Conservation (phyloP, 2,797 vertebrate species). For the Perodicticus potto region DNA sequence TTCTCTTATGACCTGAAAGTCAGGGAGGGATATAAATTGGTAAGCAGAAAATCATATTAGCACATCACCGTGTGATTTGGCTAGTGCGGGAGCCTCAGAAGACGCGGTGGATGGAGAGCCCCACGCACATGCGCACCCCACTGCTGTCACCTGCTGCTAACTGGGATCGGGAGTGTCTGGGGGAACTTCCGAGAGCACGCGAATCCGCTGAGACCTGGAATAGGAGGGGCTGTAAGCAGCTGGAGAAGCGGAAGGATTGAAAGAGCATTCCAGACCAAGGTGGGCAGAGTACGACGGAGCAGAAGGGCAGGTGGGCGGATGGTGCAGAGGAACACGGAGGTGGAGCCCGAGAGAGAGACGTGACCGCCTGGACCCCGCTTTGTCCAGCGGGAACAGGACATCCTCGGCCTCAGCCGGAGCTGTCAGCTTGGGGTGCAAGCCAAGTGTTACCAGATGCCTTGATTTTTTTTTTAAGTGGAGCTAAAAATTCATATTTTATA, state of each 20-base stretch:
- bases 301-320: not conserved
- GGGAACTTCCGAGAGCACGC: not conserved
- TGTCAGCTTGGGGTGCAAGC: constrained; percentile 14
- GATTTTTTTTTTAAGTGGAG: constrained; percentile 29
- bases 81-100: not conserved
- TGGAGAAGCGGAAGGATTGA: not conserved
- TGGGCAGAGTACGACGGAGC: not conserved
- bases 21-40: not conserved
- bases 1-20: not conserved
- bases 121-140: not conserved
- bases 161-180: not conserved
- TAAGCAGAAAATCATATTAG: not conserved
- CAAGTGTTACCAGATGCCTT: not conserved
- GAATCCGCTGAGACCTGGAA: not conserved
- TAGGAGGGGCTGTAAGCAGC: not conserved
- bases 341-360: not conserved
- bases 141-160: not conserved
- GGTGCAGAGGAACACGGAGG: not conserved
- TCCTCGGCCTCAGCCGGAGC: not conserved
- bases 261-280: not conserved
- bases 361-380: not conserved
- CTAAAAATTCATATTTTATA: constrained; percentile 31
- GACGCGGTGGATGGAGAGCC: too few species aligned
- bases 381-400: not conserved
- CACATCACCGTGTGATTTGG: not conserved